Conservation (phyloP, 2,888 invertebrate species). For the Xylocampa areola region DNA sequence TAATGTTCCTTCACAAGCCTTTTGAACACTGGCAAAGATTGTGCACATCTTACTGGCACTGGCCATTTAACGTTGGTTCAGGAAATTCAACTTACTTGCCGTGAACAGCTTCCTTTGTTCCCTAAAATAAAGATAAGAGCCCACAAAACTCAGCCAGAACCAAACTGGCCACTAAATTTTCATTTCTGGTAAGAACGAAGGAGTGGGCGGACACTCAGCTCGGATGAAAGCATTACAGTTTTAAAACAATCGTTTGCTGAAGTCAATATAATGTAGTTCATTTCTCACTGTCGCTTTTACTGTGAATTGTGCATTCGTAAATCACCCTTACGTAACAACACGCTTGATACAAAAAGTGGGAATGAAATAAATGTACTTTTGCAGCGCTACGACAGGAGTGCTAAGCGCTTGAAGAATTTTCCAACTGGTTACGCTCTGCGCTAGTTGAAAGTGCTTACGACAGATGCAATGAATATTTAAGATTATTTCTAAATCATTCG, state of each 20-base stretch:
- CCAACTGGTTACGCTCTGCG: conserved; percentile 38
- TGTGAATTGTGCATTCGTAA: conserved; percentile 72
- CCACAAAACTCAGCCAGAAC: conserved; percentile 38
- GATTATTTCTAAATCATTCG: conserved; percentile 40
- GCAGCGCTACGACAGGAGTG: conserved; percentile 52
- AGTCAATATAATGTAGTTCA: conserved; percentile 68
- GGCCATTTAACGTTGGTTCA: conserved; percentile 19
- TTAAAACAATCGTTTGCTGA: conserved; percentile 60
- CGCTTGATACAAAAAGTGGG: conserved; percentile 68
- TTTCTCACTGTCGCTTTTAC: conserved; percentile 72
- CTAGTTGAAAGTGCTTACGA: conserved; percentile 42
- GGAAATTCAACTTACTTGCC: conserved; percentile 30
- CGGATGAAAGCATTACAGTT: conserved; percentile 43
- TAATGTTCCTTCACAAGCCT: too few species aligned
- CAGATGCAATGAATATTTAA: conserved; percentile 54
- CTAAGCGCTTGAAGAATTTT: conserved; percentile 59
- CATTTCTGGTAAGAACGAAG: conserved; percentile 43
- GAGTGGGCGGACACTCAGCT: conserved; percentile 30
- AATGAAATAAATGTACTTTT: conserved; percentile 64
- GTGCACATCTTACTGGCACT: too few species aligned
- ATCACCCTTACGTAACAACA: conserved; percentile 69
- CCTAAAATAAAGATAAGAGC: conserved; percentile 49
- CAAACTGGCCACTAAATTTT: conserved; percentile 52
- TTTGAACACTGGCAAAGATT: too few species aligned
- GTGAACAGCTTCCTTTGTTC: conserved; percentile 42